Conservation (phyloP, 2,113 vertebrate genomes). For the Colinus virginianus region DNA sequence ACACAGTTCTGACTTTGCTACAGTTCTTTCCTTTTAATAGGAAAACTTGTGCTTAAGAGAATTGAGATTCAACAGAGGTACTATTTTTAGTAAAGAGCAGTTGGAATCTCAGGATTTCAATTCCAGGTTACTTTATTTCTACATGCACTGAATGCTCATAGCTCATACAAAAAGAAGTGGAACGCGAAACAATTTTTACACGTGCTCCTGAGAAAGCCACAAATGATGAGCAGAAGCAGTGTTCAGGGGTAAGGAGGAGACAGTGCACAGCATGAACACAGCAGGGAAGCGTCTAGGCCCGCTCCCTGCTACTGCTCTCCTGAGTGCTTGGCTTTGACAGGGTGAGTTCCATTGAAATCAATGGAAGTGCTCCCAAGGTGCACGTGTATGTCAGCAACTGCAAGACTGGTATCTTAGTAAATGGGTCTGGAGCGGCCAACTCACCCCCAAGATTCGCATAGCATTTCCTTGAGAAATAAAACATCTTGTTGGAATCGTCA, state of each 20-base stretch:
- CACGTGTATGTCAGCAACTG: neutral
- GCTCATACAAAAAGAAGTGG: neutral
- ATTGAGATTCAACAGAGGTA: neutral
- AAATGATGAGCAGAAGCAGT: neutral
- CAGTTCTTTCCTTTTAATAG: neutral
- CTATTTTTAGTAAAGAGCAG: neutral
- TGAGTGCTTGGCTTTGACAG: neutral
- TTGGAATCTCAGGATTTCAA: neutral
- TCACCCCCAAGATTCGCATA: neutral
- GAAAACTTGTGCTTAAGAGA: slow-evolving; percentile 48
- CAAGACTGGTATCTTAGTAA: neutral
- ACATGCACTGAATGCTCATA: neutral
- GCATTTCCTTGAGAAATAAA: neutral
- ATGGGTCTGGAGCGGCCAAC: neutral
- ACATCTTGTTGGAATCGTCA: neutral
- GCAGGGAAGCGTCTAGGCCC: slow-evolving; percentile 34
- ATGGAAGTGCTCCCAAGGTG: neutral
- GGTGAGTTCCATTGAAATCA: neutral
- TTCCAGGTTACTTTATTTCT: neutral
- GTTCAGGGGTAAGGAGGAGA: neutral
- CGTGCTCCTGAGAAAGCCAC: neutral
- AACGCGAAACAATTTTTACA: neutral
- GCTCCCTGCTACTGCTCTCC: neutral
- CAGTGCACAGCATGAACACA: slow-evolving; percentile 39
- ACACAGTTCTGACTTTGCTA: neutral